Conservation (phyloP, 2,113 vertebrate genomes). For the Anolis carolinensis region DNA sequence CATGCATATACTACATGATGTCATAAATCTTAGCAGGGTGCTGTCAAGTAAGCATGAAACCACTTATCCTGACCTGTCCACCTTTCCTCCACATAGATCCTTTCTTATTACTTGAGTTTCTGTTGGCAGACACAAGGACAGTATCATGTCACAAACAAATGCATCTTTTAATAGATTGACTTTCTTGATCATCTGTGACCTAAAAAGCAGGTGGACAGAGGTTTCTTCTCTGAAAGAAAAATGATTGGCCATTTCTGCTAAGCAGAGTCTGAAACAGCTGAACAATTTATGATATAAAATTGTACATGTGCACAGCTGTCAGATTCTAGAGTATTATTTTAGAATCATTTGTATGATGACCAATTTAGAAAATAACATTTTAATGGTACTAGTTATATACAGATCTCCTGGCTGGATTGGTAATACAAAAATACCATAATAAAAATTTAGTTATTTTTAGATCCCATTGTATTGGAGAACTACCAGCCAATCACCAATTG, state of each 20-base stretch:
- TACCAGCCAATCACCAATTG: no score
- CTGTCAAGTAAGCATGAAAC: slow-evolving; percentile 73
- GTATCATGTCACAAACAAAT: background rate
- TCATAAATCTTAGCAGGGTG: slow-evolving; percentile 67
- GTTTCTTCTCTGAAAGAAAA: background rate
- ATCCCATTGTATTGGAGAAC: no score
- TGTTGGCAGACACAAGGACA: slow-evolving; percentile 49
- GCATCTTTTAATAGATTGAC: background rate
- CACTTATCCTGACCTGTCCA: slow-evolving; percentile 70
- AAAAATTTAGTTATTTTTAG: no score
- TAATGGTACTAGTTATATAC: background rate
- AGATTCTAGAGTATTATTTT: background rate
- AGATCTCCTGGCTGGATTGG: background rate
- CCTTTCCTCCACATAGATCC: slow-evolving; percentile 42
- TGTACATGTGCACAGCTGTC: background rate
- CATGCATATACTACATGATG: slow-evolving; percentile 45
- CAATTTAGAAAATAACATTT: background rate
- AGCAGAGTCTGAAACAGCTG: background rate
- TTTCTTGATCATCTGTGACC: slow-evolving; percentile 16
- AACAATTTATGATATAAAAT: background rate
- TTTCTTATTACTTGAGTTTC: slow-evolving; percentile 40
- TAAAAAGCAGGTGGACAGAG: rapidly evolving
- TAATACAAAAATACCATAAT: background rate
- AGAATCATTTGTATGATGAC: background rate
- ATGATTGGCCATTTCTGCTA: no score